Evolutionary conservation across 2,797 vertebrate species (phyloP), one percentile per base, ranked within the genome.

Genomic region (Acrocephalus scirpaceus): DNA sequence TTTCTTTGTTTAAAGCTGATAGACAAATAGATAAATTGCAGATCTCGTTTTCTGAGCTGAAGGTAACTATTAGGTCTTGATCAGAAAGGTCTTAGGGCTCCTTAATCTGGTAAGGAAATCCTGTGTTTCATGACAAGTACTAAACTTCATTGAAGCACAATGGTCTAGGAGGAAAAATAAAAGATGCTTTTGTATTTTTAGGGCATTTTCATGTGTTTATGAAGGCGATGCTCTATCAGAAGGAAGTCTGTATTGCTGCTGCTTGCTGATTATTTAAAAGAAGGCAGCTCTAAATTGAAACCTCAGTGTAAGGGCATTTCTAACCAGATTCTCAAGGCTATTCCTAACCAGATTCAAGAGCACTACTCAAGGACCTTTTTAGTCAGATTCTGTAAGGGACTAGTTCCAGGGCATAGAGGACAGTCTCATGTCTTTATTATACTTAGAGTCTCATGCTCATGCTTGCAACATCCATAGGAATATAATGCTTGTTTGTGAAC

Each of bases 171-270:
- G 6, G 1, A 6, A 38, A 45, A 61, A n/a, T n/a, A 40, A 44
- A 50, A 30, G 1, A 21, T 9, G 1, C 3, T 44, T 15, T 2
- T 1, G 0, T 71, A 47, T 72, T 81, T 88, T 65, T n/a, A 57
- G 11, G 13, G 21, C 51, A 6, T 61, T 77, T 88, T 76, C 4
- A 9, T 32, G 16, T 73, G 25, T 57, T 70, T 74, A 10, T 44
- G 42, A 69, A 74, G 29, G 13, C 1, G 2, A 57, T 30, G 23
- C 7, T 44, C 72, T 85, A n/a, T 29, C 16, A 26, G 34, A 88
- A 79, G 44, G 42, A 83, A 76, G 18, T 48, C 61, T 67, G 7
- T 32, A 36, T 32, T 80, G 42, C 38, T 88, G 58, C 36, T 78
- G 11, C 40, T 84, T 1, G 0, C 44, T 57, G 51, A 18, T 76